Percentiles rank a stretch among this genome's conserved stretches.
Evolutionary conservation across 2,888 invertebrate species (phyloP).

Genomic region (Aromia moschata): DNA sequence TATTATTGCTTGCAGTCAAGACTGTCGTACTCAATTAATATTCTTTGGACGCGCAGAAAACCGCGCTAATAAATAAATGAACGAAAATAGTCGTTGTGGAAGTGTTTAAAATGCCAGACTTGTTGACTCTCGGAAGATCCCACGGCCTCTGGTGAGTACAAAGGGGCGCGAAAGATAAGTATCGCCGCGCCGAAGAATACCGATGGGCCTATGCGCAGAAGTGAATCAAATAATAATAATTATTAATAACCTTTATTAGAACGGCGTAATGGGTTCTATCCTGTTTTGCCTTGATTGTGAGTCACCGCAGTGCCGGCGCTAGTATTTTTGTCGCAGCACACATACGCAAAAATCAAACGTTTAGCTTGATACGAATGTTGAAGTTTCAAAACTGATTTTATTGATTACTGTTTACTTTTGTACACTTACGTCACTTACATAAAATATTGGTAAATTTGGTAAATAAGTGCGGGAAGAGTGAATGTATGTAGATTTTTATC

Average conservation of each 20-base stretch:
- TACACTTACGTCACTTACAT: too few species aligned
- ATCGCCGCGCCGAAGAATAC: conserved; percentile 21
- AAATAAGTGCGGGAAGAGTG: too few species aligned
- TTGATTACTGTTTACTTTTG: too few species aligned
- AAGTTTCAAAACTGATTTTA: too few species aligned
- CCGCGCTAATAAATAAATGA: conserved; percentile 5
- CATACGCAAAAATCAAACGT: too few species aligned
- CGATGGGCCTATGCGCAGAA: not conserved
- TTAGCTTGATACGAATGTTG: too few species aligned
- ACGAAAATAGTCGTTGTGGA: conserved; percentile 9
- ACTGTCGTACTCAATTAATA: not conserved
- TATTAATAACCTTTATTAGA: not conserved
- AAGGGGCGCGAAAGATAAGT: conserved; percentile 45
- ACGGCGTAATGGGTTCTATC: not conserved
- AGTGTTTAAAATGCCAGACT: conserved; percentile 38
- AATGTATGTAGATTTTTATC: too few species aligned
- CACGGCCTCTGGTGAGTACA: conserved; percentile 46
- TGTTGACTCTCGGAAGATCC: conserved; percentile 38
- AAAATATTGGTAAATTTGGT: too few species aligned
- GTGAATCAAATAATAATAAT: conserved; percentile 2
- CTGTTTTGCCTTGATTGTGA: too few species aligned
- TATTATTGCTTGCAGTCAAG: not conserved
- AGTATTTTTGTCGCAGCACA: too few species aligned
- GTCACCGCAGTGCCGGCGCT: too few species aligned
- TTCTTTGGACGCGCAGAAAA: not conserved